A percentile compares a stretch with the other conserved stretches of the same genome.
Evolutionary conservation across 23 tunicate species (phyloP).

Genomic region (Halocynthia aurantium): DNA sequence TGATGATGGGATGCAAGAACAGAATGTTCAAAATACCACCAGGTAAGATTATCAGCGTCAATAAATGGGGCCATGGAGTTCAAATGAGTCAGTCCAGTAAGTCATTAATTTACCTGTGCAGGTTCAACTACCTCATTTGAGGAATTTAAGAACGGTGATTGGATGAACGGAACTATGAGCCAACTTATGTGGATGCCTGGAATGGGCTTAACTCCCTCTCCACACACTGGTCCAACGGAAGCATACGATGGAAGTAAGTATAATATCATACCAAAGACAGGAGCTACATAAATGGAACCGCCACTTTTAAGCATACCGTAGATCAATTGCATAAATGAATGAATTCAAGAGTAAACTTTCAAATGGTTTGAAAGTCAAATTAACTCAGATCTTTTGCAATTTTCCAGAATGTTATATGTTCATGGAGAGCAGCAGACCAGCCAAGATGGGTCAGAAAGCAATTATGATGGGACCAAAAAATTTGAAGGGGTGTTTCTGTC

Average conservation of each 20-base stretch:
- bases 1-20: background rate
- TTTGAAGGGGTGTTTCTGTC: slow-evolving; percentile 28
- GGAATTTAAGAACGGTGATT: slow-evolving; percentile 2
- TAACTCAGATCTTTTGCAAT: background rate
- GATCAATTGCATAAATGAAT: too few relatives aligned
- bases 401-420: slow-evolving; percentile 19
- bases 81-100: background rate
- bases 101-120: background rate
- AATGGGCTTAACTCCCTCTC: slow-evolving; percentile 9
- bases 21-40: background rate
- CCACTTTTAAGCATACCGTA: too few relatives aligned
- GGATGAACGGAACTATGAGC: slow-evolving; percentile 6
- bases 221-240: slow-evolving; percentile 6
- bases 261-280: background rate
- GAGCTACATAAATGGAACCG: too few relatives aligned
- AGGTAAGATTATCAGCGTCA: slow-evolving; percentile 10
- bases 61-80: background rate
- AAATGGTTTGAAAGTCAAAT: too few relatives aligned
- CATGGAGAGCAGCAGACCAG: slow-evolving; percentile 43
- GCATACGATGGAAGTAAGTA: slow-evolving; percentile 25
- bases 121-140: slow-evolving; percentile 29
- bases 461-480: slow-evolving; percentile 11
- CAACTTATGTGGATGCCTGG: slow-evolving; percentile 7
- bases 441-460: slow-evolving; percentile 17
- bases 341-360: too few relatives aligned